Conservation (phyloP, 2,888 invertebrate genomes). For the Drosophila macrospina region DNA sequence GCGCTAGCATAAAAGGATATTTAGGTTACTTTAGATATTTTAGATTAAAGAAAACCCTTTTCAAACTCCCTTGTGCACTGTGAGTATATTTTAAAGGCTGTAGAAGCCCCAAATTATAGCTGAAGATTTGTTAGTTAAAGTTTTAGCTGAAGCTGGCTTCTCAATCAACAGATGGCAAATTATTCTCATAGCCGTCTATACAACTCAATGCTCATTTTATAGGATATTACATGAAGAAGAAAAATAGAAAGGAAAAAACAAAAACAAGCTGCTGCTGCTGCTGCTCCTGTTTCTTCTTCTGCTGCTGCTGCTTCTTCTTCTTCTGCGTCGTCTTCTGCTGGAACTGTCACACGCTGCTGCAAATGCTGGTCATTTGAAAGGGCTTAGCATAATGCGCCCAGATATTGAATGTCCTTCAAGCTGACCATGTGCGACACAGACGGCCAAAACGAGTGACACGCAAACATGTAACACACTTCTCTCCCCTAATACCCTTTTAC, state of each 20-base stretch:
- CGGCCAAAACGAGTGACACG: slow-evolving; percentile 46
- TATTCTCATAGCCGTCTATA: background rate
- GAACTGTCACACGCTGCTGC: slow-evolving; percentile 52
- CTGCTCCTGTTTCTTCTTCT: slow-evolving; percentile 7
- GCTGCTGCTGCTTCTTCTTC: slow-evolving; percentile 22
- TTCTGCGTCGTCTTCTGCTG: slow-evolving; percentile 11
- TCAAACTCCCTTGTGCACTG: too few relatives aligned
- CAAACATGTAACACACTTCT: slow-evolving; percentile 37
- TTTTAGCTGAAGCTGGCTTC: background rate
- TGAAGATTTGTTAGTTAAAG: background rate
- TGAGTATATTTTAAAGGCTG: too few relatives aligned
- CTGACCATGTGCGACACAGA: slow-evolving; percentile 67
- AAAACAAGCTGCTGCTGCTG: slow-evolving; percentile 34
- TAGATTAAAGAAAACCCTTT: too few relatives aligned
- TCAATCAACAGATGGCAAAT: background rate
- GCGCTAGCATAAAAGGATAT: too few relatives aligned
- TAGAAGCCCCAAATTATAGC: background rate
- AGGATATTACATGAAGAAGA: slow-evolving; percentile 38
- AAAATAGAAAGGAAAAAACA: slow-evolving; percentile 19
- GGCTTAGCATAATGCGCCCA: slow-evolving; percentile 74
- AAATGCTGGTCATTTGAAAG: slow-evolving; percentile 74
- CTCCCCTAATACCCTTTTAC: background rate
- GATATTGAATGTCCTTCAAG: slow-evolving; percentile 71
- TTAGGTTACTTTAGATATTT: too few relatives aligned
- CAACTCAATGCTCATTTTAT: slow-evolving; percentile 32